Evolutionary conservation across 2,797 vertebrate genomes (phyloP), one percentile per base, ranked within the genome.

Genomic region (Poliocrania exsul): DNA sequence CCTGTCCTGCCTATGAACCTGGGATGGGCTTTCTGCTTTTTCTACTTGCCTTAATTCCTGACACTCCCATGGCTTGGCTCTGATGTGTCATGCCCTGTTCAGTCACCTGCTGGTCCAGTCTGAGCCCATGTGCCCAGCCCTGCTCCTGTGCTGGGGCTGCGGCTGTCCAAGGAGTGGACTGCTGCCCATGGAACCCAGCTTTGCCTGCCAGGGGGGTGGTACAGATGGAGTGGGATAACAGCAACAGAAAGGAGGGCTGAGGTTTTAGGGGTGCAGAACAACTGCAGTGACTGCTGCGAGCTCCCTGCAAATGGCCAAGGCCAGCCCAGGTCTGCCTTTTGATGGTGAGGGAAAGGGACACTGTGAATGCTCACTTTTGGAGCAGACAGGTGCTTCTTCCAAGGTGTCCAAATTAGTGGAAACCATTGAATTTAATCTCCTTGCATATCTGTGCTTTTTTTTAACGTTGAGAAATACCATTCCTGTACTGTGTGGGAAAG

Each of bases 131-230:
- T 31, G 61, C 62, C 61, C 71, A 49, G 60, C 35, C 40, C 77
- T 35, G 29, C 16, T 13, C 16, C 47, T 35, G n/a, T 10, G 8
- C 47, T 50, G 8, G 42, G 21, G 21, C 20, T 33, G 28, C 19
- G 28, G 14, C 42, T 70, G 51, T 25, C 33, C 7, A 5, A 65
- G 64, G 38, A 80, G 12, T 47, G 7, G 33, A 17, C 33, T 71
- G 67, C 51, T 78, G 50, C 80, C 31, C 28, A 17, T 0, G 7
- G 51, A 42, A 5, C 28, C 16, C 26, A 42, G 16, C 47, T 66
- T 17, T 35, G 25, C 25, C 40, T 50, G 17, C 49, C 21, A 18
- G 38, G 3, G 1, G 3, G 31, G 5, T n/a, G 17, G 14, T 1
- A 9, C 14, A 58, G 46, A 17, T 4, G 1, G 26, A 42, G 33